Percentiles rank a stretch among this genome's conserved stretches.
phyloP scores from a whole-genome alignment of 1,140 invertebrate species.

The Procambarus virginalis region DNA sequence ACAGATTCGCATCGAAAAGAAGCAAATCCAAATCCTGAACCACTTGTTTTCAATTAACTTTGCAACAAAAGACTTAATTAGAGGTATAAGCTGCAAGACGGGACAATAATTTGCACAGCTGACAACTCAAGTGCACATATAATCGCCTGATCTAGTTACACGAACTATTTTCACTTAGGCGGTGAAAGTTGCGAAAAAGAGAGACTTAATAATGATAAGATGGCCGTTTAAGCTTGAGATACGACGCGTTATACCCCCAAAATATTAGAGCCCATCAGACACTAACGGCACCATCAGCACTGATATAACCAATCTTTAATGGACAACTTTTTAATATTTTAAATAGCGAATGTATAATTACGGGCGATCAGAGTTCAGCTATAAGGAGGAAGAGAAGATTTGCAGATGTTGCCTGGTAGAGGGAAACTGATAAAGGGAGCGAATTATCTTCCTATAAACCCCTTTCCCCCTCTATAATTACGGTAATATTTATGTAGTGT shows the following conservation, averaged over 20 bases:
- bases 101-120: background rate
- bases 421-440: background rate
- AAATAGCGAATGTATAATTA: background rate
- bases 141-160: background rate
- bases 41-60: background rate
- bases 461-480: background rate
- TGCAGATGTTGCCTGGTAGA: background rate
- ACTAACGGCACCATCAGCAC: background rate
- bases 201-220: background rate
- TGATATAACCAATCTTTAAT: background rate
- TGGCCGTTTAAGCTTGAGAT: background rate
- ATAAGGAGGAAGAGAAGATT: background rate
- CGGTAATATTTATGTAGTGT: background rate
- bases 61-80: background rate
- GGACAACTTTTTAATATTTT: background rate
- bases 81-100: background rate
- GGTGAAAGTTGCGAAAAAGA: background rate
- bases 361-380: background rate
- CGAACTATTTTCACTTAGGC: background rate
- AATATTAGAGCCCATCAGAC: background rate
- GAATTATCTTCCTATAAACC: background rate
- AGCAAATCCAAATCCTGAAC: too few relatives aligned
- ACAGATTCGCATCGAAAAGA: too few relatives aligned
- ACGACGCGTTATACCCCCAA: background rate
- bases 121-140: background rate